Evolutionary conservation across 2,797 vertebrate genomes (phyloP).

Genomic region (Eulemur coronatus): DNA sequence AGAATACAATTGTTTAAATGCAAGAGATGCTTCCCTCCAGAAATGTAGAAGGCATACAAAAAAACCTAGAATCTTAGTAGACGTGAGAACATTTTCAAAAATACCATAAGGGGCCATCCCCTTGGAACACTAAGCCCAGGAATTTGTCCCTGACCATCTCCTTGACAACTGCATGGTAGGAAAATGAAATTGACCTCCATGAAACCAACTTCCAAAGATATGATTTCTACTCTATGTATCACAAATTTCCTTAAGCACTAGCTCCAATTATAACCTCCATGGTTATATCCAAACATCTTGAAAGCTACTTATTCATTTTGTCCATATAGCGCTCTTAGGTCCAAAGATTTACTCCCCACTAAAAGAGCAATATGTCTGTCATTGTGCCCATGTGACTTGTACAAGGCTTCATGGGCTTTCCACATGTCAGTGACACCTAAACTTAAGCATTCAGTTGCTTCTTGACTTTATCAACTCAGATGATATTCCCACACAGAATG

Average conservation of each 20-base stretch:
- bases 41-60: not conserved
- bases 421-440: not conserved
- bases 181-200: not conserved
- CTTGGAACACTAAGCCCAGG: not conserved
- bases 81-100: not conserved
- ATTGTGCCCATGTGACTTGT: not conserved
- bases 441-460: not conserved
- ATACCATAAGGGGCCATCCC: not conserved
- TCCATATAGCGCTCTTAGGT: not conserved
- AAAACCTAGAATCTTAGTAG: slow-evolving; percentile 48
- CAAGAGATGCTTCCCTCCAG: slow-evolving; percentile 30
- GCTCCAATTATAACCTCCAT: not conserved
- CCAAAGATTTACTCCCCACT: not conserved
- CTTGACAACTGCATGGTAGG: not conserved
- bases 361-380: not conserved
- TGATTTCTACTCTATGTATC: not conserved
- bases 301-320: not conserved
- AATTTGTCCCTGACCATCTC: not conserved
- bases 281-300: not conserved
- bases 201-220: not conserved
- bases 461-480: not conserved
- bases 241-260: not conserved
- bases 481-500: not conserved
- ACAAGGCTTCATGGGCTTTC: not conserved
- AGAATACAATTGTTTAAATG: slow-evolving; percentile 57